Evolutionary conservation across 1,140 invertebrate genomes (phyloP).

Genomic region (Bombus sibiricus): DNA sequence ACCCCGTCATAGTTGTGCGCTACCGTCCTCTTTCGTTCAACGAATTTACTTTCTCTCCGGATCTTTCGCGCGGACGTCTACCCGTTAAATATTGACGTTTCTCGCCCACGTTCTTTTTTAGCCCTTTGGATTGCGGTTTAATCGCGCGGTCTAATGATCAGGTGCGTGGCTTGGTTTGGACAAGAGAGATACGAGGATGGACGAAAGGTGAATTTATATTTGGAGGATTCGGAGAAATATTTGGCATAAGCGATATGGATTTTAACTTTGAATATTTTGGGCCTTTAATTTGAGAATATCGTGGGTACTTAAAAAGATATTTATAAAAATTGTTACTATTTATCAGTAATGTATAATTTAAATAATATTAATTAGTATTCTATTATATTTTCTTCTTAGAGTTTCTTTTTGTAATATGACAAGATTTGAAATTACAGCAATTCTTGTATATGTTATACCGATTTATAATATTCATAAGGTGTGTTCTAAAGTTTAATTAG

Average conservation of each 20-base stretch:
- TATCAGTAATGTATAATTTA: too few species aligned
- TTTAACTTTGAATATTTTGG: too few species aligned
- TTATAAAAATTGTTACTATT: too few species aligned
- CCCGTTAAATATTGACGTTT: slow-evolving; percentile 58
- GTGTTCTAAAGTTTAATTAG: background rate
- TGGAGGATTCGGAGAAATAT: background rate
- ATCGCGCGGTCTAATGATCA: background rate
- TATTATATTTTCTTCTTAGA: too few species aligned
- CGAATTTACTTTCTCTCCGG: slow-evolving; percentile 66
- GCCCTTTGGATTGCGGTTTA: background rate
- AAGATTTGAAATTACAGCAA: background rate
- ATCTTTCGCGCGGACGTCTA: slow-evolving; percentile 54
- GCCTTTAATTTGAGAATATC: too few species aligned
- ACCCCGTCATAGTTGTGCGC: background rate
- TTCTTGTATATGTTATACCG: background rate
- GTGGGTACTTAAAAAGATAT: too few species aligned
- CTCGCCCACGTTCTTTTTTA: background rate
- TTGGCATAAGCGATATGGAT: background rate
- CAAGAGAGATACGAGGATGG: too few species aligned
- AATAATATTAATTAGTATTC: too few species aligned
- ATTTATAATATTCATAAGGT: background rate
- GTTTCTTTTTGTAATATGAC: too few species aligned
- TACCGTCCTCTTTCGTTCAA: slow-evolving; percentile 33
- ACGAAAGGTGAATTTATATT: background rate
- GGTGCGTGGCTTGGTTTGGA: too few species aligned